Base-by-base conservation (phyloP, 2,797 vertebrate genomes). In the Garrulus glandarius region DNA sequence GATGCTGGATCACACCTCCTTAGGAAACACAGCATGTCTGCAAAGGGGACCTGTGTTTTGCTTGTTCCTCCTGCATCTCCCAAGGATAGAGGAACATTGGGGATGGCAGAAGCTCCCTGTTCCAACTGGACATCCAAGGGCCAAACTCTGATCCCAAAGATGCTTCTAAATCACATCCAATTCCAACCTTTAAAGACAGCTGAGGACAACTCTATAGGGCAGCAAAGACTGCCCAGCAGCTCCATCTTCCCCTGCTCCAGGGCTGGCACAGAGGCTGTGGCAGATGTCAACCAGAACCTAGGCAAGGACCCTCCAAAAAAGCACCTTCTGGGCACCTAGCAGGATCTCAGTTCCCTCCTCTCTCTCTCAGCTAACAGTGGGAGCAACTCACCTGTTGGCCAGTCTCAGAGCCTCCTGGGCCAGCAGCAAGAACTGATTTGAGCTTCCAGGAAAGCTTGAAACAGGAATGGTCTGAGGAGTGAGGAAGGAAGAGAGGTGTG, bases 351-450 rank as follows among this genome's bases (percentile, higher is more conserved):
- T 34, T 20, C 18, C 11, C 10, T 77, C 11, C 23, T 18, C 44
- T 46, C 36, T 37, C 59, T 76, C n/a, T 65, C 0, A 0, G 44
- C 23, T 27, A 10, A 13, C 6, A 8, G 13, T 4, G 1, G 14
- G 15, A 84, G 11, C 4, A 6, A 81, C 98, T 98, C 83, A 98
- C 98, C 97, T 97, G 83, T 96, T 91, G n/a, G 98, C 98, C 88
- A 99, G 91, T 61, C 95, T 92, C 18, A 69, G 68, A 10, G 99
- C 99, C 41, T 97, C 98, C 77, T 98, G 95, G 63, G 98, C 98
- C 97, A 99, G 97, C 22, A 94, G 89, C 47, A 98, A 97, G 75
- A 99, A 93, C 44, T 93, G 82, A 63, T 84, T 47, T 4, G 97
- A 97, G 29, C 98, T 78, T 10, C 85, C 94, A 0, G 95, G 92